phyloP scores from a whole-genome alignment of 2,888 invertebrate genomes.

The Arenicola marina region DNA sequence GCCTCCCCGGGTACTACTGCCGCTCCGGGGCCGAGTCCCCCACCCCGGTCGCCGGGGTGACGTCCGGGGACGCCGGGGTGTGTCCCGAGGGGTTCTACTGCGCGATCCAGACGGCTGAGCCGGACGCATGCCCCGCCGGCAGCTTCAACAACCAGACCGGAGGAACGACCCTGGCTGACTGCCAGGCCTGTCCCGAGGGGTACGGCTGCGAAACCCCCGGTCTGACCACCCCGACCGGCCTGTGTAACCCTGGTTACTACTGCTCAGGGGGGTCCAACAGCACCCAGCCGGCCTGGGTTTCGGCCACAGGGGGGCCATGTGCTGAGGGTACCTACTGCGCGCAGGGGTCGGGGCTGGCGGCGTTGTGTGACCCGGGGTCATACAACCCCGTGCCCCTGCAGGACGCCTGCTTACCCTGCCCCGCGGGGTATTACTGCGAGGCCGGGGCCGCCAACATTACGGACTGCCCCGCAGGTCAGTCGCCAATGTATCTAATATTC shows the following conservation, averaged over 20 bases:
- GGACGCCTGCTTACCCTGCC: slow-evolving; percentile 48
- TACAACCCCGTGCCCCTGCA: slow-evolving; percentile 44
- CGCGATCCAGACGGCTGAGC: slow-evolving; percentile 42
- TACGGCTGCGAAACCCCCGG: slow-evolving; percentile 50
- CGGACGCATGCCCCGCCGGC: slow-evolving; percentile 49
- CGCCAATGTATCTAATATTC: too few relatives aligned
- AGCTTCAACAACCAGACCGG: slow-evolving; percentile 52
- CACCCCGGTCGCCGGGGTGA: slow-evolving; percentile 35
- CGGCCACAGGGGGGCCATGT: slow-evolving; percentile 51
- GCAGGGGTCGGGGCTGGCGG: slow-evolving; percentile 43
- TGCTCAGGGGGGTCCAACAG: slow-evolving; percentile 48
- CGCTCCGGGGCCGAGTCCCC: slow-evolving; percentile 43
- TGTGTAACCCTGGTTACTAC: slow-evolving; percentile 50
- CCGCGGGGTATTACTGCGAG: slow-evolving; percentile 51
- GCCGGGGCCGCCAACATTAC: slow-evolving; percentile 40
- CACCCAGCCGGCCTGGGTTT: slow-evolving; percentile 39
- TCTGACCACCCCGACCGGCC: slow-evolving; percentile 44
- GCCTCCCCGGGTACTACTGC: slow-evolving; percentile 53
- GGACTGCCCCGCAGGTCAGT: slow-evolving; percentile 48
- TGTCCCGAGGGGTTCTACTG: slow-evolving; percentile 56
- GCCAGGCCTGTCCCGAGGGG: slow-evolving; percentile 49
- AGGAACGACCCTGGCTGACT: slow-evolving; percentile 33
- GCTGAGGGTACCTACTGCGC: slow-evolving; percentile 51
- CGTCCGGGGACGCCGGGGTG: slow-evolving; percentile 44
- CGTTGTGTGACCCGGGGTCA: slow-evolving; percentile 47